Evolutionary conservation across 1,140 invertebrate species (phyloP), one percentile per base, ranked within the genome.

Genomic region (Drosophila mayri): DNA sequence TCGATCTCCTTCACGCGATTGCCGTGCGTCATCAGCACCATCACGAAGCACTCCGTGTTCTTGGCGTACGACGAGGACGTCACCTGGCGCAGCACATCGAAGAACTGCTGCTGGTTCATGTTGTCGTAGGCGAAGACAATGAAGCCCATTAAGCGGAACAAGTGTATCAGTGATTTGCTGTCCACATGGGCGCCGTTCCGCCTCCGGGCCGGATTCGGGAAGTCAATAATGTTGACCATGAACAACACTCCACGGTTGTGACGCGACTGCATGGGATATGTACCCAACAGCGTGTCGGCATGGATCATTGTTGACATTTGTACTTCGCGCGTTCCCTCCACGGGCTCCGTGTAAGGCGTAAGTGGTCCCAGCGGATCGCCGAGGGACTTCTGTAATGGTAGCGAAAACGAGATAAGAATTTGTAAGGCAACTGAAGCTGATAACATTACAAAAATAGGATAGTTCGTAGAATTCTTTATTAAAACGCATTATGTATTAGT

Each of bases 11-110:
- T 46, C 14, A 82, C 54, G 7, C 93, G 79, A 4, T 79, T 84
- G 9, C 95, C 95, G 70, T 95, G 95, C 41, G 94, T 94, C 91
- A 95, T 94, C 10, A 95, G 86, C 12, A 94, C 93, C 25, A 95
- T 93, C 43, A 95, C 93, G 60, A 94, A 94, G 12, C 94, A 94
- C 75, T 95, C 94, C 2, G 94, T 93, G 1, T 83, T 59, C 2
- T 68, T 76, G 16, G 93, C 90, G 41, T 93, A 83, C 8, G 81
- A 14, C 16, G 70, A 85, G 11, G 81, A 64, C 4, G 93, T 87
- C 57, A 94, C 93, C 28, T 90, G 58, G 35, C 66, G 46, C 0
- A 94, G 65, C 14, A 54, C 76, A 0, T 80, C 38, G 20, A 90
- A 90, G 68, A 94, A 94, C 52, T 93, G 65, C 73, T 85, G 61